Conservation (phyloP, 2,113 vertebrate species). For the Sphyrna mokarran region DNA sequence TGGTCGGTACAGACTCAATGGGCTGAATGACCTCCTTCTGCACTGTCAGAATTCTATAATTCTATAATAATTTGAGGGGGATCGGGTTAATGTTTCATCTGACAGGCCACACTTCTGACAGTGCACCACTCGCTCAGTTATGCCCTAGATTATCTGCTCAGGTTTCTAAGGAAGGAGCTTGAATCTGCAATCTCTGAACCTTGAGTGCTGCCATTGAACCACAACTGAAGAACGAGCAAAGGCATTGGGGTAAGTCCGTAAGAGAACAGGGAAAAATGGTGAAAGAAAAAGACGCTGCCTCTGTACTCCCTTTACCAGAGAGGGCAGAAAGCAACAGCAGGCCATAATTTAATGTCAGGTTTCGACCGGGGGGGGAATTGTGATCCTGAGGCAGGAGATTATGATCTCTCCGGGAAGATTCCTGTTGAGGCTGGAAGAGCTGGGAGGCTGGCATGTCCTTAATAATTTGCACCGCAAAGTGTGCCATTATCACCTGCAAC, state of each 20-base stretch:
- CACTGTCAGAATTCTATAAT: too few species aligned
- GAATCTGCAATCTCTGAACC: neutral
- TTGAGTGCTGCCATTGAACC: neutral
- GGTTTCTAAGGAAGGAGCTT: neutral
- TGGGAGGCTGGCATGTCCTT: neutral
- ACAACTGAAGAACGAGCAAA: neutral
- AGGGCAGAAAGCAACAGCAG: too few species aligned
- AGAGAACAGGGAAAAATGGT: neutral
- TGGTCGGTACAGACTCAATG: too few species aligned
- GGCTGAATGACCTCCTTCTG: too few species aligned
- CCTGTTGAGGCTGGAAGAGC: neutral
- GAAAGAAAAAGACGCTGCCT: neutral
- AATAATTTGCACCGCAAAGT: neutral
- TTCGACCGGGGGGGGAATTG: neutral
- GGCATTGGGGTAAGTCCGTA: neutral
- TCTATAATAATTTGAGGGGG: neutral
- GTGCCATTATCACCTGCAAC: neutral
- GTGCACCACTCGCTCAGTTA: too few species aligned
- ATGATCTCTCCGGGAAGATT: neutral
- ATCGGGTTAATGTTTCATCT: neutral
- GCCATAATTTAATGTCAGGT: neutral
- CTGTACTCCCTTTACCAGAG: neutral
- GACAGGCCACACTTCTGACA: neutral
- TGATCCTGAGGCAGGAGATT: neutral
- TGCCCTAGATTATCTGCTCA: neutral